Percentiles rank a stretch among this genome's conserved stretches.
phyloP scores from a whole-genome alignment of 2,797 vertebrate species.

The Loriculus beryllinus region DNA sequence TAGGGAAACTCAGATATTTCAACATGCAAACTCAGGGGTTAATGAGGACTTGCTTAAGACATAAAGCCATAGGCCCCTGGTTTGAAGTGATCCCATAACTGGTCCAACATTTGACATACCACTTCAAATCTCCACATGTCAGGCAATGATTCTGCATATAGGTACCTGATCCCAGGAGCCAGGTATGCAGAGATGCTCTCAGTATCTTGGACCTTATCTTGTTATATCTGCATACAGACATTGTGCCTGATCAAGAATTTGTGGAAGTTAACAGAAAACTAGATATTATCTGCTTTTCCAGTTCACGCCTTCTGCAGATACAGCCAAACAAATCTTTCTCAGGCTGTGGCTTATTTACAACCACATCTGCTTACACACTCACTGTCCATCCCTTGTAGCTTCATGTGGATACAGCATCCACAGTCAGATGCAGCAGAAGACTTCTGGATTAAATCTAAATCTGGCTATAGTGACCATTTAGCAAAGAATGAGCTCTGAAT shows the following conservation, averaged over 20 bases:
- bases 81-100: neutral
- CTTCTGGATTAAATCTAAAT: neutral
- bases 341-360: neutral
- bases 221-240: neutral
- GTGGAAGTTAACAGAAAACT: neutral
- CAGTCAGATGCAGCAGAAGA: neutral
- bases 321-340: neutral
- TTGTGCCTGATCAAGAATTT: neutral
- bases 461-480: neutral
- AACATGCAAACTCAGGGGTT: neutral
- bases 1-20: neutral
- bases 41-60: neutral
- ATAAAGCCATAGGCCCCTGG: accelerated
- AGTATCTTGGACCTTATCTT: neutral
- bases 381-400: neutral
- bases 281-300: neutral
- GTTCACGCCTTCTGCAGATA: neutral
- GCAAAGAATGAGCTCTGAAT: neutral
- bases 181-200: neutral
- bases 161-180: neutral
- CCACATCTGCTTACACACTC: neutral
- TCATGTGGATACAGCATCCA: neutral
- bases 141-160: neutral
- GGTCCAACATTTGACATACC: neutral
- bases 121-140: neutral